Base-by-base conservation (phyloP, 2,888 invertebrate species). In the Galerucella nymphaeae region DNA sequence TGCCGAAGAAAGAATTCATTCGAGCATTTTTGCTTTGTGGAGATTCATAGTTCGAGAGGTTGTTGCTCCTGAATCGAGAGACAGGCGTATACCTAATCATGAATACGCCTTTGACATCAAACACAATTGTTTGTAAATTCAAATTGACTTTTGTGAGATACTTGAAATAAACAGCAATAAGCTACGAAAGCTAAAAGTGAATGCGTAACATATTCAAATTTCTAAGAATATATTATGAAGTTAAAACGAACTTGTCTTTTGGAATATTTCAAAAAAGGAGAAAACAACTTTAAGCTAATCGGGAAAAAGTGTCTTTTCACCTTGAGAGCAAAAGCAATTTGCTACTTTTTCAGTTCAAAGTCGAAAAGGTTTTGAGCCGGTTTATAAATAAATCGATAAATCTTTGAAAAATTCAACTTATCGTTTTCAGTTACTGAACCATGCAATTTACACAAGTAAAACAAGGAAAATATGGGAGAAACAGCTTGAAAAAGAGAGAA, bases 311-410 rank as follows among this genome's bases (percentile, higher is more conserved):
- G 66, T 71, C 53, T 45, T 38, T 18, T 30, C 58, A 30, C 16
- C 42, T 55, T 62, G 42, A 62, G 62, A 71, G 71, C 66, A 42
- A 42, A 71, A 66, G 66, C 71, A 66, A 71, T 71, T 66, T 71
- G 66, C 62, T 57, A 66, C 71, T 63, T 71, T 62, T 66, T 71
- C 18, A 58, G 50, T 65, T 48, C 30, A 65, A 70, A 70, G 23
- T 59, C 62, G 69, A 18, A 61, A 59, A 62, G 41, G 55, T 50
- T 69, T 63, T 55, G 41, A 50, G 20, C 18, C 42, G 41, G 30
- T 64, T 71, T 50, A 55, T 61, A 61, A 61, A 66, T 66, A 71
- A 64, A 48, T 66, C 61, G 66, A 71, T 59, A 53, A 66, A 53
- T 55, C 61, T 57, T 30, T 66, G 71, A 66, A 71, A 71, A 45